Conservation (phyloP, 2,888 invertebrate species). For the Smittia aterrima region DNA sequence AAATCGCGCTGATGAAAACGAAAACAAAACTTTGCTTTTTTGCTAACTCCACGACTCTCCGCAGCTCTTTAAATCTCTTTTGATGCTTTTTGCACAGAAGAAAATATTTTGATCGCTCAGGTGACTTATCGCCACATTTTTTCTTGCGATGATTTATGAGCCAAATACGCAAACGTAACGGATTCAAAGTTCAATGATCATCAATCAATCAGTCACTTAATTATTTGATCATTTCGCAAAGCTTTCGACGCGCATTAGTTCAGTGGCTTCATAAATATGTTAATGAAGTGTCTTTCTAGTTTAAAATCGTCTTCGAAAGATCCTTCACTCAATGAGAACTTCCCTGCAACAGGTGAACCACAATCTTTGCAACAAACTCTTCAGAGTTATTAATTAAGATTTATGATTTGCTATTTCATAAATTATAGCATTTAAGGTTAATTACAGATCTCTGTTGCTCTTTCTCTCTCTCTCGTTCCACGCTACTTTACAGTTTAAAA, state of each 20-base stretch:
- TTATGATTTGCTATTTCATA: slow-evolving; percentile 34
- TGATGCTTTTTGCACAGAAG: background rate
- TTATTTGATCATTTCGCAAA: background rate
- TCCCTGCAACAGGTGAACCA: too few species aligned
- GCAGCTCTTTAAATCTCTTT: slow-evolving; percentile 15
- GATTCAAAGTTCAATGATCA: slow-evolving; percentile 21
- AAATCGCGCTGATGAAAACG: slow-evolving; percentile 26
- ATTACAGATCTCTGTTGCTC: slow-evolving; percentile 6
- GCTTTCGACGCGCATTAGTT: background rate
- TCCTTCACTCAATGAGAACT: too few species aligned
- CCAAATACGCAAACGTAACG: slow-evolving; percentile 13
- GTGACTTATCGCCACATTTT: background rate
- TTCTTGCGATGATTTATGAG: slow-evolving; percentile 5
- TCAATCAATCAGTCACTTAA: slow-evolving; percentile 20
- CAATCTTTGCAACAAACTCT: background rate
- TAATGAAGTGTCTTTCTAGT: background rate
- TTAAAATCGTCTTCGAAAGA: too few species aligned
- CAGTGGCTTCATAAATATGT: background rate
- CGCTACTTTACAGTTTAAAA: slow-evolving; percentile 3
- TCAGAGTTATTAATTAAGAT: slow-evolving; percentile 23
- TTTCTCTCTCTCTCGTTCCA: background rate
- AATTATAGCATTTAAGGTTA: slow-evolving; percentile 35
- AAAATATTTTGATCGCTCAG: background rate
- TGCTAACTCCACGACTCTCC: background rate
- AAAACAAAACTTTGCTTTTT: slow-evolving; percentile 22